phyloP scores from a whole-genome alignment of 2,113 vertebrate genomes.

The Geococcyx californianus region DNA sequence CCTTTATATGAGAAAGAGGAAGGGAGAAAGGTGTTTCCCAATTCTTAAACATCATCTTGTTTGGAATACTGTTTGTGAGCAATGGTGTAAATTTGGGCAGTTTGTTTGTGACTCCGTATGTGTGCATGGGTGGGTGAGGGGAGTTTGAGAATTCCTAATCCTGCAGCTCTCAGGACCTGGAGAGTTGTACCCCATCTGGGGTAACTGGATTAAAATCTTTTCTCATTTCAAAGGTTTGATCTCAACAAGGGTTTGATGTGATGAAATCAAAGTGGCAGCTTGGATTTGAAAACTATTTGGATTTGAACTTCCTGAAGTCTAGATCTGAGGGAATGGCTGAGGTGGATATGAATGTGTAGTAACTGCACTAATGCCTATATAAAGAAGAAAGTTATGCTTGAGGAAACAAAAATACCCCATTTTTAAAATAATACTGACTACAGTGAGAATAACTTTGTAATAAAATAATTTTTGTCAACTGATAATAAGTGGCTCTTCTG shows the following conservation, averaged over 20 bases:
- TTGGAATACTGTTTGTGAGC: conserved; percentile 30
- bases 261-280: conserved; percentile 99
- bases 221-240: conserved; percentile 96
- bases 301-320: conserved; percentile 82
- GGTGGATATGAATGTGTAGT: conserved; percentile 26
- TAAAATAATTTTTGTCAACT: background rate
- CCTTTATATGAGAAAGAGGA: background rate
- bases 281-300: conserved; percentile 85
- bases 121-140: conserved; percentile 4
- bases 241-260: conserved; percentile 91
- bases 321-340: conserved; percentile 52
- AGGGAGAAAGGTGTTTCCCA: background rate
- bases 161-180: conserved; percentile 81
- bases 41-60: background rate
- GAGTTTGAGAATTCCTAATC: conserved; percentile 86
- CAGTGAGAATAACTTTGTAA: background rate
- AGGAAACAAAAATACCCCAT: background rate
- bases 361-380: conserved; percentile 36
- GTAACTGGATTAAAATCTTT: conserved; percentile 95
- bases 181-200: conserved; percentile 82
- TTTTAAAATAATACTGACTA: background rate
- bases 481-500: background rate
- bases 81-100: conserved; percentile 47
- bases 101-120: background rate
- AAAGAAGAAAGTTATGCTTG: conserved; percentile 11